Evolutionary conservation across 1,140 invertebrate species (phyloP), one percentile per base, ranked within the genome.

Genomic region (Platyura marginata): DNA sequence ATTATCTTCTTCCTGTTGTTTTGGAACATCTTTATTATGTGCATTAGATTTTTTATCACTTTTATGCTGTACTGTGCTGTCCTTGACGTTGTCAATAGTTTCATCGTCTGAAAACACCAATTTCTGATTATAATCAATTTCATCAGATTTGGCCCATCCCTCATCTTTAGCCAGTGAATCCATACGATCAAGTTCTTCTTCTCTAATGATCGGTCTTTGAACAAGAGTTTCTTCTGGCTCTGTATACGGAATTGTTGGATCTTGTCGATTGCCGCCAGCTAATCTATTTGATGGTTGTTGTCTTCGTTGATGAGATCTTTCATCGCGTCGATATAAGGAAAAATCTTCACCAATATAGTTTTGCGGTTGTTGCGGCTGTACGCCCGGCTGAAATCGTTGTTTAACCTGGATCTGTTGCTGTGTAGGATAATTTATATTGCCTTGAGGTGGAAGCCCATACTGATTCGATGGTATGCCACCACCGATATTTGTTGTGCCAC

Each of bases 51-150:
- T 45, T 43, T 19, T 34, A 19, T 21, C 44, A 35, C 40, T 34
- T 34, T 15, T 40, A n/a, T n/a, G n/a, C n/a, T n/a, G n/a, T n/a
- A n/a, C n/a, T n/a, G n/a, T n/a, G 36, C 23, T 41, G 2, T 20
- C 16, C 5, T 15, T 38, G 16, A 18, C 16, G 32, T 11, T 34
- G 16, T 18, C 15, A 16, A 72, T 69, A 8, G 63, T 56, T 62
- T 94, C 90, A 50, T 92, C 89, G 66, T 94, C 89, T 57, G 88
- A 92, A 62, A 94, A 95, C 45, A 82, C 78, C 47, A 95, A 66
- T 65, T 92, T 92, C 67, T 91, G 86, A 69, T 90, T 89, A 60
- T 93, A 95, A 66, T 94, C 90, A 56, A 94, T 88, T 57, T 92
- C 87, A 61, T 89, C 87, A 47, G 89, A 78, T 46, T 78, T 77